phyloP scores from a whole-genome alignment of 2,888 invertebrate species.

The Habroteleia sp. region DNA sequence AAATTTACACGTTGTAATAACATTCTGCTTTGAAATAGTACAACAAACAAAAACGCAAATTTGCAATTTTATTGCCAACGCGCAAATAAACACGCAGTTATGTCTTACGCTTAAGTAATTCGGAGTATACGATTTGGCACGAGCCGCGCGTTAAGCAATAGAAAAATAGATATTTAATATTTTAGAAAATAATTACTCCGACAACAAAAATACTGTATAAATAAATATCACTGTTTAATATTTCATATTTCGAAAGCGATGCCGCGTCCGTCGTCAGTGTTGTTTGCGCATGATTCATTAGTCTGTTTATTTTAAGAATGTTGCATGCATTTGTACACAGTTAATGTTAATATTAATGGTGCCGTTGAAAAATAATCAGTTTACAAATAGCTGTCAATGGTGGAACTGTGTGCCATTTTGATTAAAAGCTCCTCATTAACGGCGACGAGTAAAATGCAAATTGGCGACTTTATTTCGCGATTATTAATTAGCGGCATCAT shows the following conservation, averaged over 20 bases:
- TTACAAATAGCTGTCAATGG: no score
- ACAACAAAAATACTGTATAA: constrained; percentile 12
- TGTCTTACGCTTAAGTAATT: constrained; percentile 25
- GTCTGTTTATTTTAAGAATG: constrained; percentile 25
- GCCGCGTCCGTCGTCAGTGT: constrained; percentile 15
- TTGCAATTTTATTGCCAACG: constrained; percentile 34
- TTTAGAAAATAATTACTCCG: constrained; percentile 13
- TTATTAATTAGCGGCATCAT: constrained; percentile 24
- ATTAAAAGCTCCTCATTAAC: no score
- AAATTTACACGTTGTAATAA: constrained; percentile 44
- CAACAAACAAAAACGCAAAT: constrained; percentile 30
- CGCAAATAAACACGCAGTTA: constrained; percentile 20
- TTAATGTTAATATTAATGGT: constrained; percentile 16
- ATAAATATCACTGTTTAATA: constrained; percentile 9
- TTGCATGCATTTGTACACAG: constrained; percentile 10
- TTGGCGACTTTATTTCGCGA: no score
- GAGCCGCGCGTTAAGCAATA: constrained; percentile 15
- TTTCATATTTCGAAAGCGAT: constrained; percentile 17
- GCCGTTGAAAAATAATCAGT: constrained; percentile 12
- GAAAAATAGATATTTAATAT: constrained; percentile 25
- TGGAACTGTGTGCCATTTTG: no score
- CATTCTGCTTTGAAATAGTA: constrained; percentile 29
- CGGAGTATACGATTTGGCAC: constrained; percentile 21
- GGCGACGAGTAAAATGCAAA: no score
- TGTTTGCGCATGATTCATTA: constrained; percentile 25